Percentiles rank a stretch among this genome's conserved stretches.
phyloP scores from a whole-genome alignment of 1,140 invertebrate species.

The Bombus sibiricus region DNA sequence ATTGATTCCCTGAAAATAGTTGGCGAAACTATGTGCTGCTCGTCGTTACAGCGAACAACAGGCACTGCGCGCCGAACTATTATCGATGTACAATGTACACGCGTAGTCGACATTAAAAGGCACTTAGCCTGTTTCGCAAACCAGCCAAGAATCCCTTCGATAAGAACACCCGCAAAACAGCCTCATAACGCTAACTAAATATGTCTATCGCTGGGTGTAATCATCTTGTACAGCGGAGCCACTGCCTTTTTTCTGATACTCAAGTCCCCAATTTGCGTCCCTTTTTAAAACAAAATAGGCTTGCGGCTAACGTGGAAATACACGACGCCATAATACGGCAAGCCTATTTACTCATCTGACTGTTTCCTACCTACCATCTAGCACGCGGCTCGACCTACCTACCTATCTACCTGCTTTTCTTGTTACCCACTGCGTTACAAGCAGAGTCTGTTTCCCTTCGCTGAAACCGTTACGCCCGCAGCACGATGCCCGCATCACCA shows the following conservation, averaged over 20 bases:
- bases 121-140: constrained; percentile 35
- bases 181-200: constrained; percentile 45
- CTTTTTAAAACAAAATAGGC: background rate
- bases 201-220: constrained; percentile 48
- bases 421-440: constrained; percentile 15
- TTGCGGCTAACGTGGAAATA: constrained; percentile 1
- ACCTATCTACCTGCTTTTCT: constrained; percentile 29
- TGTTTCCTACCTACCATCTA: background rate
- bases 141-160: background rate
- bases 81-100: constrained; percentile 23
- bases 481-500: constrained; percentile 37
- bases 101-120: constrained; percentile 48
- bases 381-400: constrained; percentile 17
- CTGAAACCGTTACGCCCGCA: constrained; percentile 61
- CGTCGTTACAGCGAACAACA: constrained; percentile 12
- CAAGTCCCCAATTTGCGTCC: background rate
- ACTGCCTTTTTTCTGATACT: background rate
- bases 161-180: background rate
- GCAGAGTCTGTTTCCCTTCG: constrained; percentile 33
- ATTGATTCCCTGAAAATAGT: constrained; percentile 54
- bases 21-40: constrained; percentile 41
- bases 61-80: no score
- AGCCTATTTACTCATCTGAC: constrained; percentile 35
- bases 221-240: constrained; percentile 22
- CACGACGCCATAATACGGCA: constrained; percentile 23